These are phyloP conservation scores for Gastracanthus pulcherrimus DNA, from an alignment of 2,888 invertebrate genomes.

Conservation along the genomic window DNA sequence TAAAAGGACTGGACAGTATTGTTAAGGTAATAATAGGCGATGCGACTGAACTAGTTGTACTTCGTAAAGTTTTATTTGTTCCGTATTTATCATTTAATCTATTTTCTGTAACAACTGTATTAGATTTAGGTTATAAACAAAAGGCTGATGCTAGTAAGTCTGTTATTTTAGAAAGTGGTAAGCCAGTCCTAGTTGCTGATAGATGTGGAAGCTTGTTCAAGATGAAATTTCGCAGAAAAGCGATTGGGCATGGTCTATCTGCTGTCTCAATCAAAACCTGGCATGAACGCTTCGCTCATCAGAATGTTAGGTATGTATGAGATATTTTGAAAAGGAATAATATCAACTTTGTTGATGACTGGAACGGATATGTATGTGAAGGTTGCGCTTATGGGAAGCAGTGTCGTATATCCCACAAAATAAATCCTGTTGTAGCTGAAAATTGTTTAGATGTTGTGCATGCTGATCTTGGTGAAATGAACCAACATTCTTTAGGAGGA, in stretches of 20 bases:
- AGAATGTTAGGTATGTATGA: slow-evolving; percentile 63
- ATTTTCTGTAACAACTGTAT: slow-evolving; percentile 62
- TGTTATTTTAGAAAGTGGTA: slow-evolving; percentile 50
- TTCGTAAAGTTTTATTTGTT: slow-evolving; percentile 59
- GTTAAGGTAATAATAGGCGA: slow-evolving; percentile 55
- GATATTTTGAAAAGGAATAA: slow-evolving; percentile 58
- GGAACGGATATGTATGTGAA: slow-evolving; percentile 61
- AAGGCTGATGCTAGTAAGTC: slow-evolving; percentile 60
- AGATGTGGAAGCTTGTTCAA: slow-evolving; percentile 59
- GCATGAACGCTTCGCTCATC: slow-evolving; percentile 66
- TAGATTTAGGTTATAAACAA: slow-evolving; percentile 64
- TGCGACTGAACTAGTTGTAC: slow-evolving; percentile 55
- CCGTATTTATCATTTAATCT: slow-evolving; percentile 61
- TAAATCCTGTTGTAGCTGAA: background rate
- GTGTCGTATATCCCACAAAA: slow-evolving; percentile 43
- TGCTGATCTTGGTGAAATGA: slow-evolving; percentile 66
- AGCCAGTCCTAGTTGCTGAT: slow-evolving; percentile 55
- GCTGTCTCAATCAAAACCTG: slow-evolving; percentile 61
- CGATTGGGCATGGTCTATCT: slow-evolving; percentile 42
- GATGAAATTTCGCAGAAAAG: slow-evolving; percentile 61
- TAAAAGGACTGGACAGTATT: slow-evolving; percentile 54
- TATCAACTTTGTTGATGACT: slow-evolving; percentile 64
- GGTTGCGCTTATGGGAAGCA: slow-evolving; percentile 63
- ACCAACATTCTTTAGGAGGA: slow-evolving; percentile 63
- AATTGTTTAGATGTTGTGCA: slow-evolving; percentile 58